phyloP scores from a whole-genome alignment of 2,113 vertebrate genomes.

The Bos taurus region DNA sequence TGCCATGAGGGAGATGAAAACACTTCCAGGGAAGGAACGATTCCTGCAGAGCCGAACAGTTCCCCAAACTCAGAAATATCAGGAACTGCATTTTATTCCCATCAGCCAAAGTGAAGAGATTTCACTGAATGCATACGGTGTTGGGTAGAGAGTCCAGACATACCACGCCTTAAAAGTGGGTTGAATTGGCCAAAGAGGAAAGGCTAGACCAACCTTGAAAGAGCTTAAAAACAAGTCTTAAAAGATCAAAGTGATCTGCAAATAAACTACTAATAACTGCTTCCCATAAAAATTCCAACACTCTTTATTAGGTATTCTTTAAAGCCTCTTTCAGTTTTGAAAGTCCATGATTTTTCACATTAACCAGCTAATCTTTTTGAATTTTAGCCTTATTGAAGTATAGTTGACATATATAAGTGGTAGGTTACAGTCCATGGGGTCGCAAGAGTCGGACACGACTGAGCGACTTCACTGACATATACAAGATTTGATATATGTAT shows the following conservation, averaged over 20 bases:
- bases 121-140: not conserved
- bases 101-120: not conserved
- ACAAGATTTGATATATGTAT: not conserved
- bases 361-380: not conserved
- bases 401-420: not conserved
- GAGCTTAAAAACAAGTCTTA: not conserved
- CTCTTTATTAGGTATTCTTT: not conserved
- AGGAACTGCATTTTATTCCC: not conserved
- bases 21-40: not conserved
- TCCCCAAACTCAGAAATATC: not conserved
- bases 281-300: not conserved
- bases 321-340: not conserved
- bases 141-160: not conserved
- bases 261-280: not conserved
- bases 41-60: not conserved
- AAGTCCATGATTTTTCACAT: not conserved
- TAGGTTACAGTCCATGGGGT: not conserved
- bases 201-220: not conserved
- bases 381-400: not conserved
- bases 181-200: not conserved
- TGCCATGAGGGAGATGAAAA: not conserved
- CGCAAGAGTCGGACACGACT: rapidly evolving
- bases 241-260: not conserved
- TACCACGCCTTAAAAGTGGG: not conserved
- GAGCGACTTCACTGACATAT: not conserved